Conservation (phyloP, 2,797 vertebrate genomes). For the Setipinna tenuifilis region DNA sequence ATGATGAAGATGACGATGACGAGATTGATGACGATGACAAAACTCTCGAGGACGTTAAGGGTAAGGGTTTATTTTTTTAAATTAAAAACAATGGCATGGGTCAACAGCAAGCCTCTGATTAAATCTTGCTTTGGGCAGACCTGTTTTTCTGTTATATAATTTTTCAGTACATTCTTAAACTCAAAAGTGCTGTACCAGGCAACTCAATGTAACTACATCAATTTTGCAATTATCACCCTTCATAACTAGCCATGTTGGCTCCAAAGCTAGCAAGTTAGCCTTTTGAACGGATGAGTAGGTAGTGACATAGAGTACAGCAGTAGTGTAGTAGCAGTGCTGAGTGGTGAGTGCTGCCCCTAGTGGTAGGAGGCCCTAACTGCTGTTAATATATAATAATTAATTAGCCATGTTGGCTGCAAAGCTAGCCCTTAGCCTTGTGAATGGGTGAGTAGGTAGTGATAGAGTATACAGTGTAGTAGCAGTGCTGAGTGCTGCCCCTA, state of each 20-base stretch:
- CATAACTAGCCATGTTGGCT: background rate
- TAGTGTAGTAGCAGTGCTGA: background rate
- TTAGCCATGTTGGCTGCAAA: background rate
- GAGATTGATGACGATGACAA: constrained; percentile 72
- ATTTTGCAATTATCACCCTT: background rate
- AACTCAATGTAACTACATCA: background rate
- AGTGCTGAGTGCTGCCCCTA: constrained; percentile 53
- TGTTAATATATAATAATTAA: too few species aligned
- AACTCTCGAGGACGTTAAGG: constrained; percentile 88
- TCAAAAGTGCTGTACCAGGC: background rate
- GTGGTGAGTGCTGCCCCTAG: constrained; percentile 58
- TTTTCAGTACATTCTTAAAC: background rate
- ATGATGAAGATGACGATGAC: background rate
- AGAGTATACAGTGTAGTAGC: background rate
- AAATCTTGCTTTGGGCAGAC: background rate
- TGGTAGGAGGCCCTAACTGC: constrained; percentile 69
- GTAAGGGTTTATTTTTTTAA: constrained; percentile 68
- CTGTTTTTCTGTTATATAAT: background rate
- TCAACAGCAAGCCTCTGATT: constrained; percentile 1
- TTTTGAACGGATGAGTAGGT: background rate
- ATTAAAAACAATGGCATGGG: background rate
- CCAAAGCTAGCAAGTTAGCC: background rate
- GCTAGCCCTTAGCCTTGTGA: background rate
- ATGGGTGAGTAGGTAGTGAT: background rate
- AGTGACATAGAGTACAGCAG: background rate